A percentile compares a stretch with the other conserved stretches of the same genome.
These are phyloP conservation scores for Planiliza haematocheilus DNA, from an alignment of 2,113 vertebrate species.

Conservation along the genomic window DNA sequence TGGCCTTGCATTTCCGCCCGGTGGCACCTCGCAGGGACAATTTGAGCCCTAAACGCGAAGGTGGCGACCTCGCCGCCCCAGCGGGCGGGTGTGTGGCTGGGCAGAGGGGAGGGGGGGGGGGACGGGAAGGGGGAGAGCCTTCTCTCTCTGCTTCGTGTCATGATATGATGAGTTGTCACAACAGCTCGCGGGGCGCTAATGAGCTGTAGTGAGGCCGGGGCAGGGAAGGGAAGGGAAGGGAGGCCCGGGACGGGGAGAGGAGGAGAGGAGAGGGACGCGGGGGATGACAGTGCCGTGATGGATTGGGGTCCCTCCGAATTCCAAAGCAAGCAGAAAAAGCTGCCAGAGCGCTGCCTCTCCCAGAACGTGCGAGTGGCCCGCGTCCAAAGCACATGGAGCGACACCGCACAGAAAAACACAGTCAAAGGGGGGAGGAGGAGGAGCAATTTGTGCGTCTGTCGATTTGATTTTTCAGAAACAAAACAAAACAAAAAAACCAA, in stretches of 20 bases:
- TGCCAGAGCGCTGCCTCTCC: conserved; percentile 74
- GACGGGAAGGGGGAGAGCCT: conserved; percentile 39
- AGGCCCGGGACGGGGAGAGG: conserved; percentile 28
- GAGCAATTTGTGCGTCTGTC: conserved; percentile 2
- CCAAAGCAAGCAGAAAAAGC: conserved; percentile 82
- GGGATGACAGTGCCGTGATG: conserved; percentile 82
- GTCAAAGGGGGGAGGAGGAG: background rate
- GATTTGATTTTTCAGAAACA: conserved; percentile 29
- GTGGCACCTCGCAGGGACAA: conserved; percentile 82
- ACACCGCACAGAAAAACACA: conserved; percentile 60
- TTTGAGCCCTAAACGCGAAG: conserved; percentile 84
- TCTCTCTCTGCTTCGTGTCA: conserved; percentile 81
- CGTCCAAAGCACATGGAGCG: conserved; percentile 66
- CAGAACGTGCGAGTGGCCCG: conserved; percentile 70
- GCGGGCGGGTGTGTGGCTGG: conserved; percentile 37
- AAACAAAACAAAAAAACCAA: conserved; percentile 42
- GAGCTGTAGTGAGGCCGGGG: conserved; percentile 80
- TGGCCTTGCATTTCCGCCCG: conserved; percentile 80
- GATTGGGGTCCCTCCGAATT: conserved; percentile 81
- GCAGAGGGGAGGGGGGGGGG: conserved; percentile 13
- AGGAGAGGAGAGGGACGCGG: conserved; percentile 43
- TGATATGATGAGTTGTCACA: conserved; percentile 87
- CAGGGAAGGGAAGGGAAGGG: conserved; percentile 28
- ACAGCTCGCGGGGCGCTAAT: conserved; percentile 82
- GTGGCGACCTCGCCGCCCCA: conserved; percentile 78